Evolutionary conservation across 2,113 vertebrate species (phyloP).

Genomic region (Rhodinocichla rosea): DNA sequence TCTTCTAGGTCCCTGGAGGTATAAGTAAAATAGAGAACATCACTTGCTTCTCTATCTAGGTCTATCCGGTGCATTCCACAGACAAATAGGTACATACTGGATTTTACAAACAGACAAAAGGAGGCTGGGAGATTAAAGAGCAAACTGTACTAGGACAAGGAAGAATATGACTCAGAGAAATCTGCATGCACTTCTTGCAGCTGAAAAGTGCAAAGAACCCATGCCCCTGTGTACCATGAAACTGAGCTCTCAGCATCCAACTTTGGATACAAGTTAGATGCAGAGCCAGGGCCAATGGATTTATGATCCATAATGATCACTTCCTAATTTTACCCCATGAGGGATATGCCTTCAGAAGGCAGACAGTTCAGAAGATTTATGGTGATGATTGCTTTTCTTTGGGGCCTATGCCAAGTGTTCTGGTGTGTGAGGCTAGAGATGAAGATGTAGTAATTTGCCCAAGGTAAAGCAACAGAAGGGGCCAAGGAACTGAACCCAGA

Average conservation of each 20-base stretch:
- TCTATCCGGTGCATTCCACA: conserved; percentile 1
- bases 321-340: not conserved
- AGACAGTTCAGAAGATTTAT: not conserved
- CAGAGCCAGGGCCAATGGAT: not conserved
- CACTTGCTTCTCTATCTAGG: not conserved
- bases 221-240: fast-evolving
- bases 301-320: not conserved
- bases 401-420: not conserved
- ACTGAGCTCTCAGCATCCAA: not conserved
- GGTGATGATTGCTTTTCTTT: not conserved
- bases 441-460: not conserved
- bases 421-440: not conserved
- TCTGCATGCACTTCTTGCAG: not conserved
- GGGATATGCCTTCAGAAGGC: not conserved
- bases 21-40: not conserved
- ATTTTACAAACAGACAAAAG: not conserved
- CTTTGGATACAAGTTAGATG: not conserved
- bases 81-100: not conserved
- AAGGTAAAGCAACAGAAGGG: fast-evolving
- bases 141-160: not conserved
- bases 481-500: not conserved
- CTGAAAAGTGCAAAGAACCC: not conserved
- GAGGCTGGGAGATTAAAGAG: not conserved
- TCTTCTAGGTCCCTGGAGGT: not conserved
- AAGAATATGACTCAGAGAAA: not conserved